Evolutionary conservation across 1,140 invertebrate genomes (phyloP), one percentile per base, ranked within the genome.

Genomic region (Parapsyche elsis): DNA sequence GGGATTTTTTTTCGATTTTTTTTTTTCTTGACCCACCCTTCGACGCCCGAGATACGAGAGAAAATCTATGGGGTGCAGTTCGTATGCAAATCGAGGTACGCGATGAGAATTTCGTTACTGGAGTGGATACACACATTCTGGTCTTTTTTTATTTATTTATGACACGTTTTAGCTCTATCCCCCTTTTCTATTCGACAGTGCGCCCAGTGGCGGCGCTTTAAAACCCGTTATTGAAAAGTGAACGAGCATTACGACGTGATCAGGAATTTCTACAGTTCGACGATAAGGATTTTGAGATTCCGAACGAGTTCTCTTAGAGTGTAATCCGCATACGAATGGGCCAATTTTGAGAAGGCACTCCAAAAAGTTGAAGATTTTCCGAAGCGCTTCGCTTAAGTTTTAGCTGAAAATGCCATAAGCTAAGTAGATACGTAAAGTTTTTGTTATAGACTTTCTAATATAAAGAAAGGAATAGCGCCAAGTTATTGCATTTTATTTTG

Each of bases 181-280:
- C 30, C 1, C 2, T 38, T 38, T 38, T 38, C 30, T 38, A 38
- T 38, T 38, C 30, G 1, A 38, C 30, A 4, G 30, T 38, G 30
- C 1, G 30, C 30, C 30, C 30, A 38, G 30, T 38, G 30, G 30
- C 30, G 30, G 30, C 30, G 30, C 30, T 38, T 38, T 38, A 53
- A 53, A 53, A 53, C 12, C 9, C 24, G 26, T 67, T 30, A 67
- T 24, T 23, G 64, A 67, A 67, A 67, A 67, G 24, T 9, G 64
- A 67, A 67, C 64, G 24, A 67, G 24, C 23, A 67, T 67, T 67
- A 67, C 9, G 24, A 67, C 24, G 64, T 67, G 64, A 67, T 67
- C 64, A 24, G 23, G 64, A 26, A 67, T 67, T 67, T 24, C 64
- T 24, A 67, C 9, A 61, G n/a, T 21, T 21, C 19, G 59, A 21